Base-by-base conservation (phyloP, 1,140 invertebrate species). In the Ctenoplectra terminalis region DNA sequence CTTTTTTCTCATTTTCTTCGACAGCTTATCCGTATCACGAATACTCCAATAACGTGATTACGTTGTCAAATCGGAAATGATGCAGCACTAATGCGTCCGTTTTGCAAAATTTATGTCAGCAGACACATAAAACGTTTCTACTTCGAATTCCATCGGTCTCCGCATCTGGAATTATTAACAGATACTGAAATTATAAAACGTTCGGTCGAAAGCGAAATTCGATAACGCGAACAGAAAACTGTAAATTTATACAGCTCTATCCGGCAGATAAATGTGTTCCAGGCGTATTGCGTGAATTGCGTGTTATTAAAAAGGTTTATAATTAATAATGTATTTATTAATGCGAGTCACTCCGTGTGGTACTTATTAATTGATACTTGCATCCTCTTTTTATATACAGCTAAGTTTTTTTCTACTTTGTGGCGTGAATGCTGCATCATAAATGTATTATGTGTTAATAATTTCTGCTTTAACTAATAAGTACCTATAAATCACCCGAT, bases 101-200 rank as follows among this genome's bases (percentile, higher is more conserved):
- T 60, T 58, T n/a, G 64, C 54, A 4, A 78, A 60, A 70, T 13
- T 54, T 23, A 1, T 50, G 56, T 70, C 66, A 50, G 40, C 54
- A 26, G 43, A 48, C 29, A 70, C 40, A 3, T 58, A 40, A 13
- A 61, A 37, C 64, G n/a, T 69, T 15, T 23, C 8, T 40, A 43
- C 40, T 11, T 60, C 54, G 29, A 70, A 52, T 67, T 70, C 23
- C 64, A 26, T 29, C 29, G 26, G 8, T 13, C 56, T 26, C 31
- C 50, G 20, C 7, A 26, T 58, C 13, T 29, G n/a, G 13, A 70
- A 37, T 60, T 26, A 26, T 48, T 34, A 15, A 7, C 48, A 31
- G 17, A 66, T 13, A n/a, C 26, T 50, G 61, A 34, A 52, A 73
- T 50, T 31, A 5, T 61, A 73, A 63, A 61, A 63, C 29, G 20